Percentiles rank a stretch among this genome's conserved stretches.
Evolutionary conservation across 2,797 vertebrate genomes (phyloP).

Genomic region (Sternarchorhynchus goeldii): DNA sequence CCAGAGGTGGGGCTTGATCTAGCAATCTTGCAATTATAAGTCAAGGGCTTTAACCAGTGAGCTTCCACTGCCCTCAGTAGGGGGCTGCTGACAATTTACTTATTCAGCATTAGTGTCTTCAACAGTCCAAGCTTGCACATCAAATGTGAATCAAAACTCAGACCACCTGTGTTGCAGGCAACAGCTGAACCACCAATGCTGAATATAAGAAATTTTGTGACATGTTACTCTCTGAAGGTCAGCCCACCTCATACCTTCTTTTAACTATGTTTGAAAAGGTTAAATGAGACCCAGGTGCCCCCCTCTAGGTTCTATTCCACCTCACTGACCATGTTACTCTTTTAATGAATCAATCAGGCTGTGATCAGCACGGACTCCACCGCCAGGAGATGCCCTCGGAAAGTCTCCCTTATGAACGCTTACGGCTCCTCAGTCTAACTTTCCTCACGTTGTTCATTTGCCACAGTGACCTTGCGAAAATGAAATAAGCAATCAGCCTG

Average conservation of each 20-base stretch:
- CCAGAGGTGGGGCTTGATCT: too few species aligned
- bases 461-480: conserved; percentile 48
- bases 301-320: neutral
- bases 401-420: neutral
- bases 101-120: neutral
- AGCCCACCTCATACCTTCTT: conserved; percentile 8
- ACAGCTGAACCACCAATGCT: neutral
- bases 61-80: too few species aligned
- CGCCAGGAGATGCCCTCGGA: conserved; percentile 15
- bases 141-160: neutral
- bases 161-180: neutral
- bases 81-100: neutral
- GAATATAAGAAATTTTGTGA: too few species aligned
- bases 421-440: conserved; percentile 8
- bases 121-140: neutral
- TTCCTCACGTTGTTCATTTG: conserved; percentile 22
- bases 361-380: neutral
- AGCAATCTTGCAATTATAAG: too few species aligned
- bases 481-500: conserved; percentile 43
- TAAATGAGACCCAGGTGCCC: conserved; percentile 34
- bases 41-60: too few species aligned
- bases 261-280: conserved; percentile 49
- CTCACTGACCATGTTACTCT: conserved; percentile 27
- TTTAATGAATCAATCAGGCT: conserved; percentile 47
- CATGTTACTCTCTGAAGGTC: too few species aligned